These are phyloP conservation scores for Leucania comma DNA, from an alignment of 2,888 invertebrate species.

Conservation along the genomic window DNA sequence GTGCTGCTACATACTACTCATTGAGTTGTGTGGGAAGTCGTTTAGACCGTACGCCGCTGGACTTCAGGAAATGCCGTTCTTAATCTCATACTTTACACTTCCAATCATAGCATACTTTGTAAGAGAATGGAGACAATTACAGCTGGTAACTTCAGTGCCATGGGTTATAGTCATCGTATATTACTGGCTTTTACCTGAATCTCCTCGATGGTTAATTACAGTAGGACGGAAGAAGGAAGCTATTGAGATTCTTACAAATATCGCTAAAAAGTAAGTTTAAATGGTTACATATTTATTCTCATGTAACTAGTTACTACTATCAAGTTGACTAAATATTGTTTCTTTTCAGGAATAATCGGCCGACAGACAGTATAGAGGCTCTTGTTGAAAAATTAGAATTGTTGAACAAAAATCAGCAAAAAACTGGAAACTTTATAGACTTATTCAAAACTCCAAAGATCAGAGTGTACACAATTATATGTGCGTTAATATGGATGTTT, in stretches of 20 bases:
- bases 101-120: constrained; percentile 91
- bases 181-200: constrained; percentile 94
- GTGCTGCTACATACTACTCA: constrained; percentile 92
- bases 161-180: constrained; percentile 90
- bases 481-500: constrained; percentile 94
- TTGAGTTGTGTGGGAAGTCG: constrained; percentile 91
- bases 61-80: constrained; percentile 89
- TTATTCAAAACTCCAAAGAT: constrained; percentile 93
- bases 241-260: constrained; percentile 91
- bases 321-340: not conserved
- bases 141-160: constrained; percentile 89
- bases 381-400: constrained; percentile 79
- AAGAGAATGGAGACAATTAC: constrained; percentile 91
- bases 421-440: constrained; percentile 84
- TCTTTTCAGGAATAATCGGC: constrained; percentile 83
- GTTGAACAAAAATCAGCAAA: constrained; percentile 66
- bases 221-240: constrained; percentile 92
- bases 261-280: constrained; percentile 87
- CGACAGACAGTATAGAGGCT: constrained; percentile 76
- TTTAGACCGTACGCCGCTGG: constrained; percentile 90
- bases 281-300: not conserved
- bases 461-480: constrained; percentile 92
- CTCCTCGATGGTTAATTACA: constrained; percentile 94
- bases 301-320: not conserved
- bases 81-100: constrained; percentile 89